Evolutionary conservation across 92 coral and sea anemone species (phyloP), one percentile per base, ranked within the genome.

Genomic region (Porites cylindrica): DNA sequence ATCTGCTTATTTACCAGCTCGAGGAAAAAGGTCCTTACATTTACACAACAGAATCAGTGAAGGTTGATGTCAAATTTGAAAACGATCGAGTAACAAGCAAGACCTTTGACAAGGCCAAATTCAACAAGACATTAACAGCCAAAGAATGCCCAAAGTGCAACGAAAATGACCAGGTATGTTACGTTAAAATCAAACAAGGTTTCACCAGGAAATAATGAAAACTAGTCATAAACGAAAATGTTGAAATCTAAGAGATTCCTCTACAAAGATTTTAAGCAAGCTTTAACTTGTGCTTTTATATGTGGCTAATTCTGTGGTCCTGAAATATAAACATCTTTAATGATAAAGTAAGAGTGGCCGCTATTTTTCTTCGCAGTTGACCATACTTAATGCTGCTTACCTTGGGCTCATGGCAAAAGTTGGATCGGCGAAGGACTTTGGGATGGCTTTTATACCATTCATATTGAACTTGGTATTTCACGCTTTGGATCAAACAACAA

Each of bases 11-110:
- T 52, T 75, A 51, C 9, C 77, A 91, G 99, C 76, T 96, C 14
- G 81, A 82, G 69, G 94, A 96, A 85, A 88, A 70, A 54, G 99
- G 99, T 6, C 99, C 99, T 9, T 96, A 96, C 76, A 88, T 96
- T 10, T 96, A 96, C 94, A 91, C 79, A 52, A 82, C 85, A 47
- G 77, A 77, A 23, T 59, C 83, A 8, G 82, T 86, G 75, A 90
- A 95, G 69, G 89, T 96, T 60, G 89, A 85, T 19, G 93, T 93
- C 43, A 17, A 54, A 59, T 96, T 96, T 70, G 89, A 92, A 66
- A 75, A 76, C 14, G 82, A 77, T 76, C 23, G 24, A 14, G 94
- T 92, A 3, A 77, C 97, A 7, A 95, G 88, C 80, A 95, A 92
- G 68, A 83, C 88, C 3, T 93, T 88, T 76, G 87, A 58, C 13